phyloP scores from a whole-genome alignment of 2,113 vertebrate species.

The Natator depressus region DNA sequence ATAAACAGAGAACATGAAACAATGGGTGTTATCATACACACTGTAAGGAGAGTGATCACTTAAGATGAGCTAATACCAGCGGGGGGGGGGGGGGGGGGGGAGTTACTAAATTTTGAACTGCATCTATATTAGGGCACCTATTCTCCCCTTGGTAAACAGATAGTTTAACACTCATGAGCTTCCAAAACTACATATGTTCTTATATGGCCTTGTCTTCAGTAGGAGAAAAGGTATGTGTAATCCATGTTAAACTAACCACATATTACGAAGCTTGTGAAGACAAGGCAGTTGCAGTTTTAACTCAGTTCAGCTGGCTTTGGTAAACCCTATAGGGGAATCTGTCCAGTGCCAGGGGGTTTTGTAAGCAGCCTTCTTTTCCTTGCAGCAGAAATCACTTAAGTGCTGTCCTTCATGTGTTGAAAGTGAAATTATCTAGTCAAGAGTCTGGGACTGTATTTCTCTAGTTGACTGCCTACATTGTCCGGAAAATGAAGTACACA shows the following conservation, averaged over 20 bases:
- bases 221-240: not conserved
- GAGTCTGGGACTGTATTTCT: not conserved
- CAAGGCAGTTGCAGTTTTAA: not conserved
- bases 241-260: not conserved
- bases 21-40: too few species aligned
- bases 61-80: too few species aligned
- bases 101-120: not conserved
- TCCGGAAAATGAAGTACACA: not conserved
- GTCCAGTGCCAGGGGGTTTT: not conserved
- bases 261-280: not conserved
- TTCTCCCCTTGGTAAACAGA: not conserved
- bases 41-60: too few species aligned
- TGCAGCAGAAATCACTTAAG: not conserved
- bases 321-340: not conserved
- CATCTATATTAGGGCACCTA: not conserved
- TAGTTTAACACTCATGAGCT: not conserved
- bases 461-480: not conserved
- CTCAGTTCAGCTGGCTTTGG: not conserved
- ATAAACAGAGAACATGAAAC: too few species aligned
- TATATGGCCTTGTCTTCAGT: not conserved
- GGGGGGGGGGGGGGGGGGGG: too few species aligned
- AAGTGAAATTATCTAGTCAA: not conserved
- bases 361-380: not conserved
- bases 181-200: not conserved
- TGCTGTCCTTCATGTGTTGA: not conserved